Conservation (phyloP, 2,888 invertebrate species). For the Polyommatus iphigenia region DNA sequence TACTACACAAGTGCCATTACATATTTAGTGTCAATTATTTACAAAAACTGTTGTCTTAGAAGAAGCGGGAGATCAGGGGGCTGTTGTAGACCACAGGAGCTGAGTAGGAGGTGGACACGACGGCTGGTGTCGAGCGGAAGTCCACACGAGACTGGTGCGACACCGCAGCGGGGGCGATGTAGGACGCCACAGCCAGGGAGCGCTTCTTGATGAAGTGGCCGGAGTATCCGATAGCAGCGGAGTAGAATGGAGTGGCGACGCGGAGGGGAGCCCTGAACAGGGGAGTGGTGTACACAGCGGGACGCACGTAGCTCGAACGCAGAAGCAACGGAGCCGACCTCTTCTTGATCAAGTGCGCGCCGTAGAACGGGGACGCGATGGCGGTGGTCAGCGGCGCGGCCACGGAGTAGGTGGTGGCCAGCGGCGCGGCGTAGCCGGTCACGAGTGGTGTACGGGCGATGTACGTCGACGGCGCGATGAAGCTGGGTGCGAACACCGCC, state of each 20-base stretch:
- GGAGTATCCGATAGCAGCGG: conserved; percentile 27
- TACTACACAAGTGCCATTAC: conserved; percentile 3
- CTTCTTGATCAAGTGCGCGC: conserved; percentile 60
- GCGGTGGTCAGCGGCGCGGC: conserved; percentile 42
- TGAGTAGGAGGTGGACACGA: background rate
- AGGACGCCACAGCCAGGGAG: conserved; percentile 4
- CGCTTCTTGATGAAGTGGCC: conserved; percentile 28
- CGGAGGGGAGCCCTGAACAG: conserved; percentile 18
- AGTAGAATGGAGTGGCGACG: background rate
- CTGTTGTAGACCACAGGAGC: background rate
- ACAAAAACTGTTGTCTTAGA: background rate
- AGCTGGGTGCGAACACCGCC: conserved; percentile 39
- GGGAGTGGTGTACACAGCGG: conserved; percentile 17
- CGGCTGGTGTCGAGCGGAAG: conserved; percentile 1
- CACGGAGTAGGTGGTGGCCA: conserved; percentile 37
- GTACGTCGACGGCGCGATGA: conserved; percentile 39
- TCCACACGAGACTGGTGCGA: conserved; percentile 23
- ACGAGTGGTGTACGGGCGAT: conserved; percentile 45
- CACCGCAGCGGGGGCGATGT: conserved; percentile 13
- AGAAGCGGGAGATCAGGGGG: background rate
- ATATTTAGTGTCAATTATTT: background rate
- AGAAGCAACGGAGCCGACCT: conserved; percentile 44
- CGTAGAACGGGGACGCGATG: conserved; percentile 45
- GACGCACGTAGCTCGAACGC: background rate
- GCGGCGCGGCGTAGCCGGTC: conserved; percentile 44